Evolutionary conservation across 2,797 vertebrate genomes (phyloP).

Genomic region (Clarias fuscus): DNA sequence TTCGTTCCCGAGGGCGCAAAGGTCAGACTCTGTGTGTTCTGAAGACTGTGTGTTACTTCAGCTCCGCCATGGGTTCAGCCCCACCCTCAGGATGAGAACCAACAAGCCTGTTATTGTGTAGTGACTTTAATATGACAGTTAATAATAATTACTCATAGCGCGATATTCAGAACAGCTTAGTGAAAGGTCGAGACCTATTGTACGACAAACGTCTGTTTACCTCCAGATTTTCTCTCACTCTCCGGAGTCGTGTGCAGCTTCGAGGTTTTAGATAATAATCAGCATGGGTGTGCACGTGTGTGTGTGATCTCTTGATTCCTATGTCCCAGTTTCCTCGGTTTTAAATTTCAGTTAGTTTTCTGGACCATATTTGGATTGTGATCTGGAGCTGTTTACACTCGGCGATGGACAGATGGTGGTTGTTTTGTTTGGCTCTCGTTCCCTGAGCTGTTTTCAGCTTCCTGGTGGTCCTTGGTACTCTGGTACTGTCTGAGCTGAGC

Average conservation of each 20-base stretch:
- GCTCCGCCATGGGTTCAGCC: background rate
- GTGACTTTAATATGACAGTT: background rate
- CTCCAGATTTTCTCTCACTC: background rate
- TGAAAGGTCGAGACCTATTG: background rate
- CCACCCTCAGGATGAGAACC: background rate
- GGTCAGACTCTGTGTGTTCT: slow-evolving; percentile 64
- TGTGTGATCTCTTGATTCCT: background rate
- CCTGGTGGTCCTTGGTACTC: too few relatives aligned
- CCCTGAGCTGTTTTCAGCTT: background rate
- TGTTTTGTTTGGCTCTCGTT: slow-evolving; percentile 6
- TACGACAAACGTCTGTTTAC: background rate
- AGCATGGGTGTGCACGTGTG: background rate
- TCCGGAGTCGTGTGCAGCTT: background rate
- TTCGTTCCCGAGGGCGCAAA: slow-evolving; percentile 83
- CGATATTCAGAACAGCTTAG: background rate
- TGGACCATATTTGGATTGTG: background rate
- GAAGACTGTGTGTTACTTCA: background rate
- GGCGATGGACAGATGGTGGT: slow-evolving; percentile 1
- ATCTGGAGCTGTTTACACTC: background rate
- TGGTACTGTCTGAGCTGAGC: background rate
- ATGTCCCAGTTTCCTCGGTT: background rate
- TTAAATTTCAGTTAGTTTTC: background rate
- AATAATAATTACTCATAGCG: background rate
- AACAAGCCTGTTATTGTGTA: background rate
- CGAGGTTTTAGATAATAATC: background rate